These are phyloP conservation scores for Falco naumanni DNA, from an alignment of 2,797 vertebrate genomes.

Conservation along the genomic window DNA sequence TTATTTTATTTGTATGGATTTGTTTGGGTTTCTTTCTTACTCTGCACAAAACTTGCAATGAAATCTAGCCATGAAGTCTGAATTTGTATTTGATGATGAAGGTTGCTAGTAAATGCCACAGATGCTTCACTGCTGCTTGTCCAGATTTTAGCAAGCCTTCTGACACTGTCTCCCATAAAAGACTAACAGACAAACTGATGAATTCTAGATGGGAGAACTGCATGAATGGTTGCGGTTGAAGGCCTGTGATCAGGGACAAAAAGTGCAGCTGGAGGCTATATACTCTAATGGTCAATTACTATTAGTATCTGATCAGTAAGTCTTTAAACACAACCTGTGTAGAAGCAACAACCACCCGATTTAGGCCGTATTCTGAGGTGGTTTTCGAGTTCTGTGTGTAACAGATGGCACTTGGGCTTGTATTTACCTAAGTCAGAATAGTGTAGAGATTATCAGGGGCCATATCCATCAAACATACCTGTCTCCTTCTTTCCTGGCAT, in stretches of 20 bases:
- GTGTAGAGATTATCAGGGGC: neutral
- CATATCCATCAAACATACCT: conserved; percentile 73
- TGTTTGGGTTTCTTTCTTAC: neutral
- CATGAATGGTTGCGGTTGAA: neutral
- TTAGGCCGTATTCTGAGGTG: neutral
- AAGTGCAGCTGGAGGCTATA: neutral
- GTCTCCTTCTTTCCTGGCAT: conserved; percentile 78
- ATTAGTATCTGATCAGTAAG: neutral
- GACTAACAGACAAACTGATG: neutral
- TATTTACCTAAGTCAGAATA: neutral
- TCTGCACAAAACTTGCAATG: neutral
- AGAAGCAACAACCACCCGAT: neutral
- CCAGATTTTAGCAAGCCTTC: neutral
- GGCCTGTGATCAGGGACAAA: neutral
- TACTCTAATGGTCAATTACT: neutral
- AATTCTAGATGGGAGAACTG: neutral
- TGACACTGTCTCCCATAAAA: neutral
- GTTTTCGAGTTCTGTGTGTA: neutral
- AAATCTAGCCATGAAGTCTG: neutral
- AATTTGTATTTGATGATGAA: neutral
- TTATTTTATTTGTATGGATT: neutral
- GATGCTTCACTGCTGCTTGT: neutral
- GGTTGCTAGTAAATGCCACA: neutral
- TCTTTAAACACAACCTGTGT: neutral
- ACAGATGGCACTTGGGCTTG: neutral